Conservation (phyloP, 2,797 vertebrate species). For the Agapornis canus region DNA sequence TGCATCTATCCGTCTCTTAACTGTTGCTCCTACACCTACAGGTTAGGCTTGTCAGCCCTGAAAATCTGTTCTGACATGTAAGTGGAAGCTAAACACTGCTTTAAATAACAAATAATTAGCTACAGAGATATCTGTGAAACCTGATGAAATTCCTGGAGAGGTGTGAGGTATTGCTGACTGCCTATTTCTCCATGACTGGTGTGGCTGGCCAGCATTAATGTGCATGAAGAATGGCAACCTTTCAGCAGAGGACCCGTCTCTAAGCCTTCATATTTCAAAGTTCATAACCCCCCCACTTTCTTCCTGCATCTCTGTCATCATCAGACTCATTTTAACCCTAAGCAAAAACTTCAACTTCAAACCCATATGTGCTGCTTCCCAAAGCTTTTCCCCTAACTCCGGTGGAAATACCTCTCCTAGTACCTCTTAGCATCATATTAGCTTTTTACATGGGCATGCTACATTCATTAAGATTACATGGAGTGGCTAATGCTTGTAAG, state of each 20-base stretch:
- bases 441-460: background rate
- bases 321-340: background rate
- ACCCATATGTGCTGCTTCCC: background rate
- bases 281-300: background rate
- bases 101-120: background rate
- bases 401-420: background rate
- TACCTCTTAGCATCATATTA: background rate
- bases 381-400: background rate
- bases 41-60: background rate
- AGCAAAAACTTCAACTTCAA: background rate
- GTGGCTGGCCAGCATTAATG: background rate
- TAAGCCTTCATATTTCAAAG: background rate
- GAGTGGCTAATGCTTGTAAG: background rate
- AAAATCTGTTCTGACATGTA: background rate
- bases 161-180: background rate
- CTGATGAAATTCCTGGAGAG: background rate
- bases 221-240: background rate
- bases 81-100: background rate
- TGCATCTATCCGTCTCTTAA: fast-evolving
- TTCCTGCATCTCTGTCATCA: background rate
- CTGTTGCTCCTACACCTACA: background rate
- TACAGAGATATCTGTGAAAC: background rate
- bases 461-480: background rate
- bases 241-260: background rate
- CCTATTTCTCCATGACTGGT: background rate